phyloP scores from a whole-genome alignment of 2,797 vertebrate genomes.

The Falco novaeseelandiae region DNA sequence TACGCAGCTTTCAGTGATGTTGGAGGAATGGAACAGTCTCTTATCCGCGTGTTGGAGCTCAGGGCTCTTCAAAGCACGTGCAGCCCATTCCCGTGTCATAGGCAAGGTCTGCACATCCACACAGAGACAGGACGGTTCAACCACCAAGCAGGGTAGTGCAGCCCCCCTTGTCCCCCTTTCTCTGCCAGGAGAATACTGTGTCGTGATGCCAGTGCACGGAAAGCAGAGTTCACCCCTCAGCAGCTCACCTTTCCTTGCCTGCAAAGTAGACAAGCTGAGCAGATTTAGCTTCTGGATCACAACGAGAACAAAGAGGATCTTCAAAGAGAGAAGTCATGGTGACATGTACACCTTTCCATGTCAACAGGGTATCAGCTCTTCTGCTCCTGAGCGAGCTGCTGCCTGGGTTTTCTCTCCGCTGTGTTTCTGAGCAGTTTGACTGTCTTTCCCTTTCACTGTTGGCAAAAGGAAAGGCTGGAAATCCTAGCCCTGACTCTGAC shows the following conservation, averaged over 20 bases:
- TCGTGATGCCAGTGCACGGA: not conserved
- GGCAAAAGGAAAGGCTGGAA: not conserved
- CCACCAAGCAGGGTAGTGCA: fast-evolving
- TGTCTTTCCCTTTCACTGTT: not conserved
- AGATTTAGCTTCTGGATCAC: not conserved
- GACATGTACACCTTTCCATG: not conserved
- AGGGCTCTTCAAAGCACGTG: not conserved
- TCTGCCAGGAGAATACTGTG: not conserved
- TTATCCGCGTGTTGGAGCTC: not conserved
- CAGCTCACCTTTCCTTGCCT: not conserved
- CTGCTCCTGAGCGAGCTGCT: not conserved
- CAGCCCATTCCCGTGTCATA: not conserved
- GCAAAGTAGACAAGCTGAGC: not conserved
- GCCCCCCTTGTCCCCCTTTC: not conserved
- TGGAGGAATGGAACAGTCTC: not conserved
- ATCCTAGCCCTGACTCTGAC: not conserved
- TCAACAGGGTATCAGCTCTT: not conserved
- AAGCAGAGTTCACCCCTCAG: not conserved
- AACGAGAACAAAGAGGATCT: not conserved
- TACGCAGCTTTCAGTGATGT: not conserved
- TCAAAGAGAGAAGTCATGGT: not conserved
- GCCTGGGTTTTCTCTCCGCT: not conserved
- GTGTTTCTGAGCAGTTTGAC: not conserved
- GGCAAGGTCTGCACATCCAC: not conserved
- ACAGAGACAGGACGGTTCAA: not conserved